Conservation (phyloP, 2,888 invertebrate species). For the Drosophila dives region DNA sequence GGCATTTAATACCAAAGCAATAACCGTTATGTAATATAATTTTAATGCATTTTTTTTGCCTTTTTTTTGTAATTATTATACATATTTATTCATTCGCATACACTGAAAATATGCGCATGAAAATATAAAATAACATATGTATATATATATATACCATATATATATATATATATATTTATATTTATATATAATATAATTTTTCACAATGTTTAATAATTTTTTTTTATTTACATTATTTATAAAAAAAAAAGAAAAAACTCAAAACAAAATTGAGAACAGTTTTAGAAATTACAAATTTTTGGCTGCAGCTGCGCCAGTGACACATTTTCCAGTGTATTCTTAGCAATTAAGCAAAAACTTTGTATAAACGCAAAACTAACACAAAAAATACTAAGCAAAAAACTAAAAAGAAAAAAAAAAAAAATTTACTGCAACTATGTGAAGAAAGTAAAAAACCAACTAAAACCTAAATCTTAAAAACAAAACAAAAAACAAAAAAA, state of each 20-base stretch:
- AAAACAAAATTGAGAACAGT: constrained; percentile 15
- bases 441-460: constrained; percentile 35
- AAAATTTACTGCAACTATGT: constrained; percentile 43
- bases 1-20: constrained; percentile 85
- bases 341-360: constrained; percentile 52
- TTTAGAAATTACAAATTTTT: constrained; percentile 23
- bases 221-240: constrained; percentile 40
- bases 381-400: constrained; percentile 31
- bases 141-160: constrained; percentile 14
- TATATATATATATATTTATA: constrained; percentile 10
- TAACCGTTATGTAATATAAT: constrained; percentile 82
- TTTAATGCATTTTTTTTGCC: constrained; percentile 61
- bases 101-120: constrained; percentile 18
- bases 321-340: constrained; percentile 79
- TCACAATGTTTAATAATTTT: constrained; percentile 23
- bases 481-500: neutral
- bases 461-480: constrained; percentile 34
- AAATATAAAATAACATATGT: constrained; percentile 7
- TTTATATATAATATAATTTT: constrained; percentile 29
- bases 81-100: constrained; percentile 16
- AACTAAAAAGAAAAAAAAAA: constrained; percentile 32
- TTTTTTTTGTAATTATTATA: constrained; percentile 40
- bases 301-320: constrained; percentile 38
- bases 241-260: constrained; percentile 8
- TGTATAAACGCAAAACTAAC: constrained; percentile 48